Conservation (phyloP, 2,113 vertebrate species). For the Hassar affinis region DNA sequence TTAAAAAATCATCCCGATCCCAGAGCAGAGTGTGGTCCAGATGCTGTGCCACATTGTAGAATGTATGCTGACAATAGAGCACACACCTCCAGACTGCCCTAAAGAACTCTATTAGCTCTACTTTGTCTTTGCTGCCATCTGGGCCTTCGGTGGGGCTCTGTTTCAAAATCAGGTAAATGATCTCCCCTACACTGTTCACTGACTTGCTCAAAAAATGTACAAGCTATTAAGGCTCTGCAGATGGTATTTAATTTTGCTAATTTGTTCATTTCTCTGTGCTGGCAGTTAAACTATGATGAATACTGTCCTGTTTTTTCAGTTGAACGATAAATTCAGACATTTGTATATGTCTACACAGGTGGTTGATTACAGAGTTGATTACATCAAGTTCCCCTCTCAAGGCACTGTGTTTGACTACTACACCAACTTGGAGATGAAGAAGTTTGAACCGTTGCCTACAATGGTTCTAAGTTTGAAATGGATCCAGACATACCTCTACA, state of each 20-base stretch:
- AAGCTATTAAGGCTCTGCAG: background rate
- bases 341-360: slow-evolving; percentile 21
- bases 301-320: background rate
- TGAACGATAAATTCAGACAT: background rate
- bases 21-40: slow-evolving; percentile 45
- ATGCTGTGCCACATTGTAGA: slow-evolving; percentile 58
- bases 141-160: slow-evolving; percentile 91
- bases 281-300: slow-evolving; percentile 15
- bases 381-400: slow-evolving; percentile 95
- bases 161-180: slow-evolving; percentile 89
- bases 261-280: slow-evolving; percentile 18
- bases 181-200: background rate
- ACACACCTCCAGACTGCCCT: slow-evolving; percentile 81
- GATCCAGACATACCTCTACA: slow-evolving; percentile 86
- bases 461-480: slow-evolving; percentile 87
- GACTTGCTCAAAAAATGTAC: background rate
- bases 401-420: slow-evolving; percentile 95
- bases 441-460: slow-evolving; percentile 92
- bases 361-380: slow-evolving; percentile 87
- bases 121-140: slow-evolving; percentile 91
- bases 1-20: slow-evolving; percentile 90
- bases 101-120: slow-evolving; percentile 93
- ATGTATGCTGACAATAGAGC: slow-evolving; percentile 84
- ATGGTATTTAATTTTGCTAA: slow-evolving; percentile 29
- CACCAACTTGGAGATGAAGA: slow-evolving; percentile 87